Conservation (phyloP, 2,797 vertebrate species). For the Vultur gryphus region DNA sequence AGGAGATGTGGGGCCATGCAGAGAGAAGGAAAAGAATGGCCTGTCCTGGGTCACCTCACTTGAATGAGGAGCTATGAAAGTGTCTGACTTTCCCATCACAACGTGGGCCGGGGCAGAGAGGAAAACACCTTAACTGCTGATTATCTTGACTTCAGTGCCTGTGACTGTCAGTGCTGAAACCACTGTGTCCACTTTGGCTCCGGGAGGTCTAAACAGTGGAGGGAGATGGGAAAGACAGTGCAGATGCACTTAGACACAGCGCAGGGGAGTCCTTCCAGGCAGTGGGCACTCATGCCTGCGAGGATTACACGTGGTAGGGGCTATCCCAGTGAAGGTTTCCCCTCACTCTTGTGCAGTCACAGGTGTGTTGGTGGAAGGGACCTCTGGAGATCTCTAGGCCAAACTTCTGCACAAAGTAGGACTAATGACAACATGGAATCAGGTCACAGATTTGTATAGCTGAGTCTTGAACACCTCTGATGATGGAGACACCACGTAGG, state of each 20-base stretch:
- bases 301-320: accelerated
- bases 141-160: not conserved
- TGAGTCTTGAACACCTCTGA: not conserved
- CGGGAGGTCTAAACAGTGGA: not conserved
- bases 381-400: not conserved
- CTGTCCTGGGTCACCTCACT: not conserved
- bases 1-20: not conserved
- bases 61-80: not conserved
- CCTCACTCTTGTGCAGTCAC: not conserved
- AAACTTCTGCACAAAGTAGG: not conserved
- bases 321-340: not conserved
- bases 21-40: not conserved
- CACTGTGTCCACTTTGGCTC: not conserved
- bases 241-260: not conserved
- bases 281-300: not conserved
- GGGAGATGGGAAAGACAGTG: not conserved
- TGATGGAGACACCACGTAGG: not conserved
- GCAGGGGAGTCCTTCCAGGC: not conserved
- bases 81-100: not conserved
- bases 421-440: not conserved
- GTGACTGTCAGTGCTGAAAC: not conserved
- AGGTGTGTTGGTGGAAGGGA: not conserved
- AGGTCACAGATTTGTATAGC: not conserved
- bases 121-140: not conserved
- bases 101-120: not conserved